Conservation (phyloP, 2,797 vertebrate genomes). For the Propithecus perrieri region DNA sequence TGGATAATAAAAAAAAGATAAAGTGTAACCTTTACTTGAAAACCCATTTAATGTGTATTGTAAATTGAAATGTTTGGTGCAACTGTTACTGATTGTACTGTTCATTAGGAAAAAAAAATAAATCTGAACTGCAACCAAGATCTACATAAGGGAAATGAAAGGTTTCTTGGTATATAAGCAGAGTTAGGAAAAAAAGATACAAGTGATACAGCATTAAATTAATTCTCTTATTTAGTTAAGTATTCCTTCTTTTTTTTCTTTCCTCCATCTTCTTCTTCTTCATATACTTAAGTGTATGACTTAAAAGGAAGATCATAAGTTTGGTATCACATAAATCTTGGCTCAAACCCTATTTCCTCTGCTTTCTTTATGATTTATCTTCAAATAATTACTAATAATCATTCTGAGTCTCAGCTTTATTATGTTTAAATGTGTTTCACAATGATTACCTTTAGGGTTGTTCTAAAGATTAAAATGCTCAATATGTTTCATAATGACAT, state of each 20-base stretch:
- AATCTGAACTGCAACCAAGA: not conserved
- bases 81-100: not conserved
- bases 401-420: not conserved
- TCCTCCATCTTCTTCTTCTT: not conserved
- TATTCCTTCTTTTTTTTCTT: not conserved
- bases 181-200: not conserved
- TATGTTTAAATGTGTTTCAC: not conserved
- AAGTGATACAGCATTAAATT: not conserved
- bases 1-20: constrained; percentile 28
- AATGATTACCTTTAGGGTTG: not conserved
- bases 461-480: not conserved
- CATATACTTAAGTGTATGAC: not conserved
- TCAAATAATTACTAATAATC: not conserved
- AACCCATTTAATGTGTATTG: not conserved
- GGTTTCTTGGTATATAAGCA: not conserved
- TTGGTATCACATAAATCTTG: not conserved
- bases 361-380: not conserved
- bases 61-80: constrained; percentile 21
- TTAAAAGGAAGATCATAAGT: not conserved
- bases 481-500: not conserved
- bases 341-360: not conserved
- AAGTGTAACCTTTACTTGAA: constrained; percentile 46
- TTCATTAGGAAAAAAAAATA: not conserved
- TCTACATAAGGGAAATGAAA: not conserved
- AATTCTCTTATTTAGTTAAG: not conserved